These are phyloP conservation scores for Leistus spinibarbis DNA, from an alignment of 2,888 invertebrate genomes.

Conservation along the genomic window DNA sequence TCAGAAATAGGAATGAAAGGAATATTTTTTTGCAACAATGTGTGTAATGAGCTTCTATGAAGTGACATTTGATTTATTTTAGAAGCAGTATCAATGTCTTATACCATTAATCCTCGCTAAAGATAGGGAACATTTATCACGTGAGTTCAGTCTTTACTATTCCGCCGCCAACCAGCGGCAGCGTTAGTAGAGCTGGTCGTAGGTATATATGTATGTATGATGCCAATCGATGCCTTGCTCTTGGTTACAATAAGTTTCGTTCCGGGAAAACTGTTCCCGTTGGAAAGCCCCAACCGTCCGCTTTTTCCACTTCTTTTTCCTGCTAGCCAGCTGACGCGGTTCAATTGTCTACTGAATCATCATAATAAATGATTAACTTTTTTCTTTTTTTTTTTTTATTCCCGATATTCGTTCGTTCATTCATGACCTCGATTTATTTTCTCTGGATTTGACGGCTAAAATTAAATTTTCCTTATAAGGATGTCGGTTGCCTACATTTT, in stretches of 20 bases:
- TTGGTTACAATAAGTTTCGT: background rate
- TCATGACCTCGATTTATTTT: background rate
- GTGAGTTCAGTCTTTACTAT: background rate
- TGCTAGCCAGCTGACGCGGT: constrained; percentile 1
- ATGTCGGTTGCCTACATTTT: no score
- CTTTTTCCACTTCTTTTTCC: background rate
- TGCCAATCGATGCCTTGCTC: constrained; percentile 14
- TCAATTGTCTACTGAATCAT: constrained; percentile 5
- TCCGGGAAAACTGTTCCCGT: background rate
- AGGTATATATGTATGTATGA: background rate
- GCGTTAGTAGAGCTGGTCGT: background rate
- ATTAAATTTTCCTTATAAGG: background rate
- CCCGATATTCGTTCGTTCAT: background rate
- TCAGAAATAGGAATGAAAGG: constrained; percentile 20
- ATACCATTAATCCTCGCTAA: constrained; percentile 32
- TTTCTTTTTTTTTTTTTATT: no score
- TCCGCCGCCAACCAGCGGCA: background rate
- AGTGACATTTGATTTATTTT: constrained; percentile 37
- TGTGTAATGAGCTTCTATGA: constrained; percentile 35
- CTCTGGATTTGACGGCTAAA: background rate
- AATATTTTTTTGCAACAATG: constrained; percentile 27
- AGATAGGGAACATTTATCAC: constrained; percentile 37
- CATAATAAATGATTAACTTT: background rate
- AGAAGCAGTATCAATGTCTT: constrained; percentile 38
- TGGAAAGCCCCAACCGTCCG: background rate